Evolutionary conservation across 2,113 vertebrate species (phyloP).

Genomic region (Pelobates fuscus): DNA sequence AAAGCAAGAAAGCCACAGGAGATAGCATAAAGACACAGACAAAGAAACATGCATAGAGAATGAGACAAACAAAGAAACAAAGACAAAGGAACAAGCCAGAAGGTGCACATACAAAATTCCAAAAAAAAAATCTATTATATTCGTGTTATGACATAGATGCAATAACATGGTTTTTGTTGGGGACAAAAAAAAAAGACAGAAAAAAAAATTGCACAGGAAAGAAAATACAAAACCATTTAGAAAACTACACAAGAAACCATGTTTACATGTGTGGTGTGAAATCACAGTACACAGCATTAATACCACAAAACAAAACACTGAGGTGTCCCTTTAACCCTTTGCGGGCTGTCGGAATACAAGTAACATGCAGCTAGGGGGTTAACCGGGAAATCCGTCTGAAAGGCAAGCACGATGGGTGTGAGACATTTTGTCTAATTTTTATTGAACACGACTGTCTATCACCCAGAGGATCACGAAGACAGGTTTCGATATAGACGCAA

Average conservation of each 20-base stretch:
- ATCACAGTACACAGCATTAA: neutral
- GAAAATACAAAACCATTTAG: neutral
- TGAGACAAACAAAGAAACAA: constrained; percentile 44
- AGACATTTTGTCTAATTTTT: neutral
- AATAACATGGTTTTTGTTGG: no score
- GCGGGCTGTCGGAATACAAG: neutral
- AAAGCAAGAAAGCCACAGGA: constrained; percentile 24
- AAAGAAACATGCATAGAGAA: constrained; percentile 43
- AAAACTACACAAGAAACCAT: neutral
- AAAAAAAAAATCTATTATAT: constrained; percentile 2
- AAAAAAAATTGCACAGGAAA: neutral
- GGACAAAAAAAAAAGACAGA: neutral
- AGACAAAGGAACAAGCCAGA: constrained; percentile 38
- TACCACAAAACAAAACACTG: neutral
- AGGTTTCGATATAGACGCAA: neutral
- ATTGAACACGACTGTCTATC: constrained; percentile 7
- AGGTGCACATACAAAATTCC: constrained; percentile 25
- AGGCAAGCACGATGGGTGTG: constrained; percentile 6
- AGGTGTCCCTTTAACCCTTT: neutral
- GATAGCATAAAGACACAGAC: constrained; percentile 41
- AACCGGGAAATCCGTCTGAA: neutral
- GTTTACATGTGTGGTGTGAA: constrained; percentile 1
- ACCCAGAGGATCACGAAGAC: neutral
- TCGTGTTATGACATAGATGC: neutral
- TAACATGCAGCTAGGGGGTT: neutral